Base-by-base conservation (phyloP, 2,888 invertebrate genomes). In the Yponomeuta sedellus region DNA sequence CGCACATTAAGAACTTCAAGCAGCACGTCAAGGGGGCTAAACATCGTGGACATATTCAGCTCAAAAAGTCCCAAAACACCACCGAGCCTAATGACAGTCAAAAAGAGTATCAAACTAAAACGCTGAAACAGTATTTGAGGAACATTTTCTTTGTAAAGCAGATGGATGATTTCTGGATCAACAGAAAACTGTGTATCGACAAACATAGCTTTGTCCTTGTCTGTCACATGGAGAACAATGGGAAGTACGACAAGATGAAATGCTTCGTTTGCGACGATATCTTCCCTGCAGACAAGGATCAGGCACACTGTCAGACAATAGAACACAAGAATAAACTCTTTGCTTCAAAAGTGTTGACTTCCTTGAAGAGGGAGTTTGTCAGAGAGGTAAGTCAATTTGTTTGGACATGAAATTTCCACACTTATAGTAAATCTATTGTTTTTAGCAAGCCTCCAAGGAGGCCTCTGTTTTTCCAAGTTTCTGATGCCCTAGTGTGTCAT, bases 251-350 rank as follows among this genome's bases (percentile, higher is more conserved):
- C 52, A 75, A 74, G 61, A 75, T 73, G 0, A 81, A 78, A 69
- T 88, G 87, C 69, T 78, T 72, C 64, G 73, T 71, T 0, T 88
- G 87, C 68, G 75, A 80, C 56, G 70, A 72, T 25, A 44, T 72
- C 2, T 70, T 79, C 5, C 66, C 72, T 0, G 66, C 64, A 5
- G 69, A 71, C 1, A 68, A 75, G 57, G 73, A 78, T 56, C 68
- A 67, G 11, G 67, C 73, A 22, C 86, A 87, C 73, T 78, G 75
- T 61, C 66, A 69, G 16, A 72, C 72, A 20, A 65, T 69, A 10
- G 68, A 72, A 11, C 86, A 86, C 69, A 78, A 71, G 52, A 65
- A 70, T 0, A 75, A 75, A 2, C 68, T 83, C 28, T 58, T 75
- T n/a, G 69, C 70, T 58, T 72, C 78, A 19, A 72, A 74, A 68